Evolutionary conservation across 2,797 vertebrate genomes (phyloP).

Genomic region (Poecile montanus): DNA sequence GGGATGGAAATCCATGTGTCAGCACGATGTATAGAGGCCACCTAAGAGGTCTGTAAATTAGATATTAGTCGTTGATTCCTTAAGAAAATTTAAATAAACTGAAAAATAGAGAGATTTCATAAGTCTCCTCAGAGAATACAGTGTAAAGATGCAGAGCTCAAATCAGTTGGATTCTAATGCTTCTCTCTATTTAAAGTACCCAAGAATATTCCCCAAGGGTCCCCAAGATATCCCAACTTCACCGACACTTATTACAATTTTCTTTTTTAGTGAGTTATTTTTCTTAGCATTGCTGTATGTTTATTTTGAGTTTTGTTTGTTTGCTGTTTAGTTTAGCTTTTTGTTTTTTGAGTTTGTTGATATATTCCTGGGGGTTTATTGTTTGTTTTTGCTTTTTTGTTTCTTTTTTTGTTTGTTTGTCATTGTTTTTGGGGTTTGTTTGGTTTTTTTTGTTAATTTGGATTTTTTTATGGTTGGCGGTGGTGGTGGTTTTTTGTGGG

Average conservation of each 20-base stretch:
- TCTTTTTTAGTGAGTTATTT: not conserved
- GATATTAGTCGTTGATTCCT: not conserved
- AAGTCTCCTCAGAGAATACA: not conserved
- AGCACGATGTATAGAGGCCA: not conserved
- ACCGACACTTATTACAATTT: not conserved
- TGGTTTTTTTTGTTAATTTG: fast-evolving
- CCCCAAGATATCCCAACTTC: fast-evolving
- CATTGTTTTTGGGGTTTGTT: not conserved
- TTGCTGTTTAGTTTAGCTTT: not conserved
- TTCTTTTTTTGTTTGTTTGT: not conserved
- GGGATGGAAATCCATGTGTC: not conserved
- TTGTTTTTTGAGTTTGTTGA: not conserved
- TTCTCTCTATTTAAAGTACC: not conserved
- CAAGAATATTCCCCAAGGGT: not conserved
- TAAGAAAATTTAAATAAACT: not conserved
- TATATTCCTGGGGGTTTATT: not conserved
- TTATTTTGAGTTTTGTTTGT: fast-evolving
- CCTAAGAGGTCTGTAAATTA: not conserved
- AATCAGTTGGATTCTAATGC: fast-evolving
- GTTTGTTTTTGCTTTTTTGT: fast-evolving
- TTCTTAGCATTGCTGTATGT: fast-evolving
- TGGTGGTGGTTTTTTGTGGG: too few relatives aligned
- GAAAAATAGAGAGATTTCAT: not conserved
- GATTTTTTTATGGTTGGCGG: too few relatives aligned
- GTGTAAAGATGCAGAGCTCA: not conserved